These are phyloP conservation scores for Danio tinwini DNA, from an alignment of 2,797 vertebrate species.

Conservation along the genomic window DNA sequence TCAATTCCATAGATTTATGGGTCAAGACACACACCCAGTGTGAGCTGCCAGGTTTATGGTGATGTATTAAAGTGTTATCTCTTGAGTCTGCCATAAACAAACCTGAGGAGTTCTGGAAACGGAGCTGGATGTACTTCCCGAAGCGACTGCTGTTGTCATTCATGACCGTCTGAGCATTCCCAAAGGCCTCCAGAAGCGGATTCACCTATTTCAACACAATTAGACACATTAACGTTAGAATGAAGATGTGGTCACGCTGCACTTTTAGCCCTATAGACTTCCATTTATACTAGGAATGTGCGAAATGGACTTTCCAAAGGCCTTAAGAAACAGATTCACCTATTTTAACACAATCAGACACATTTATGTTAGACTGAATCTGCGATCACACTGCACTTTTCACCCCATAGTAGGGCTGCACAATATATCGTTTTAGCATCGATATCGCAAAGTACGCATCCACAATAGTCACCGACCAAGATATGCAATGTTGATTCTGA, in stretches of 20 bases:
- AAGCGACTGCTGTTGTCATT: conserved; percentile 83
- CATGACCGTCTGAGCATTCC: conserved; percentile 82
- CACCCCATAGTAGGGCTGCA: too few relatives aligned
- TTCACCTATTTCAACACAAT: conserved; percentile 71
- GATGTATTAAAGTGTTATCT: not conserved
- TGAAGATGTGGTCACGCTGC: too few relatives aligned
- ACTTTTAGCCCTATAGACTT: too few relatives aligned
- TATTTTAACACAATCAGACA: conserved; percentile 47
- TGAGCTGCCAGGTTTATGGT: not conserved
- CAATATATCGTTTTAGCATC: too few relatives aligned
- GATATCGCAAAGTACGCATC: too few relatives aligned
- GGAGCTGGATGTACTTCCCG: conserved; percentile 81
- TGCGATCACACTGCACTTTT: too few relatives aligned
- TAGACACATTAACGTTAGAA: not conserved
- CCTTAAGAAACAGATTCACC: conserved; percentile 74
- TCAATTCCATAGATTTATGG: not conserved
- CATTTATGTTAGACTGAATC: not conserved
- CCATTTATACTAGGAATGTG: too few relatives aligned
- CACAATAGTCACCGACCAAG: too few relatives aligned
- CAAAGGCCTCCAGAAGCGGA: conserved; percentile 80
- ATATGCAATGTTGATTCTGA: too few relatives aligned
- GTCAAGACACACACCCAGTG: not conserved
- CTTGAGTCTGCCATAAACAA: not conserved
- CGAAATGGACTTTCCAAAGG: too few relatives aligned
- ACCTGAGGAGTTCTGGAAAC: conserved; percentile 77